Evolutionary conservation across 1,140 invertebrate species (phyloP), one percentile per base, ranked within the genome.

Genomic region (Drosophila yakuba): DNA sequence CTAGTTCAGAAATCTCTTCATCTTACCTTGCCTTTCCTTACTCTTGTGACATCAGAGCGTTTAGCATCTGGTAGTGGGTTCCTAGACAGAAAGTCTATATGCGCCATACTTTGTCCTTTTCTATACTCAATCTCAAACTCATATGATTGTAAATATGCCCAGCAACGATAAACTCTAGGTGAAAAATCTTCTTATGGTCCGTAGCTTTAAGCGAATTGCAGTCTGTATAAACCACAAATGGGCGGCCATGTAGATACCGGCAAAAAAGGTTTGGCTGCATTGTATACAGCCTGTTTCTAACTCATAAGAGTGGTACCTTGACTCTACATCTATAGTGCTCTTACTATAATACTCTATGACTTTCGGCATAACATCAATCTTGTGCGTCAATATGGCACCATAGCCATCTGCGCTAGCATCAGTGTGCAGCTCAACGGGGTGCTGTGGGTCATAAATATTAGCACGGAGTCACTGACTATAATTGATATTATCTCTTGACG

Each of bases 201-300:
- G 12, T 54, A 38, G 51, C 17, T 8, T 54, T 54, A 12, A 54
- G 12, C 4, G 51, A 50, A 7, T 50, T 50, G 14, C 48, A 54
- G 2, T 54, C 36, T 6, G 35, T 23, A 8, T 11, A 45, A 11
- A 23, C 44, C 10, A 23, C 44, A 15, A 45, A 45, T 23, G 17
- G 44, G 20, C 44, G 44, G 10, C 44, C 44, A 20, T 54, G 36
- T 39, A 54, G 10, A 15, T 50, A 39, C 14, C 23, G 17, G 12
- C 36, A 14, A 11, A 54, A 36, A 23, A 14, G 36, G 4, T 38
- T 38, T 14, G 12, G 17, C 36, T 38, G 11, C 10, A 38, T 38
- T 38, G 36, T 38, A 54, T 3, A 54, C 35, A 20, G 51, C 35
- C 6, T 14, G 51, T 54, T 12, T 54, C 35, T 14, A 54, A 8